These are phyloP conservation scores for Plotosus lineatus DNA, from an alignment of 2,113 vertebrate species.

Conservation along the genomic window DNA sequence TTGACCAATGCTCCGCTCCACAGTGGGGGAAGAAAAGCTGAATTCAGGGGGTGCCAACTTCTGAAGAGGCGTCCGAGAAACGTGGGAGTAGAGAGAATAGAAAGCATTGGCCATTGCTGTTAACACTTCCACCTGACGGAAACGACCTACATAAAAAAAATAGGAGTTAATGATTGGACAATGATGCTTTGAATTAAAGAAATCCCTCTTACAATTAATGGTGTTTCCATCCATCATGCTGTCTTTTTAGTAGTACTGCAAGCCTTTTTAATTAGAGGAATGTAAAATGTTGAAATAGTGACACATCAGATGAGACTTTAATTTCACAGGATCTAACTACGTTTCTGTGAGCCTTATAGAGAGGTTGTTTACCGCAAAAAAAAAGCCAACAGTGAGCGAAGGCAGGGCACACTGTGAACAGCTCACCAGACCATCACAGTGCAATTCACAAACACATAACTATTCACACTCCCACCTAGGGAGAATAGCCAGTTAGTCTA, in stretches of 20 bases:
- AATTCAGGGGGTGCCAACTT: conserved; percentile 79
- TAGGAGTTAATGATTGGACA: not conserved
- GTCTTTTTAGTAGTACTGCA: not conserved
- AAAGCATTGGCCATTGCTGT: conserved; percentile 85
- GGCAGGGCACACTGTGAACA: too few relatives aligned
- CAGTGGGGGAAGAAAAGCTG: conserved; percentile 67
- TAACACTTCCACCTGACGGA: conserved; percentile 86
- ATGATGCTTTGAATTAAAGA: not conserved
- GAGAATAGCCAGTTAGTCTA: too few relatives aligned
- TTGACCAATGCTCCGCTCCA: conserved; percentile 59
- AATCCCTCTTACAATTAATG: not conserved
- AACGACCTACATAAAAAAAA: conserved; percentile 83
- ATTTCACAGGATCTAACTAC: not conserved
- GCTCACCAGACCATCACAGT: too few relatives aligned
- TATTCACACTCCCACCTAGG: too few relatives aligned
- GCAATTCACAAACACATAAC: too few relatives aligned
- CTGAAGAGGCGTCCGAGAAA: conserved; percentile 83
- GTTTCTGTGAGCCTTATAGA: conserved; percentile 3
- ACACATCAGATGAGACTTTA: not conserved
- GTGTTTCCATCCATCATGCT: not conserved
- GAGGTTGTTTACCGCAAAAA: too few relatives aligned
- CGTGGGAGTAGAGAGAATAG: conserved; percentile 88
- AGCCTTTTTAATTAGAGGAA: not conserved
- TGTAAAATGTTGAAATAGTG: not conserved
- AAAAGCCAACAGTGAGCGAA: too few relatives aligned